Evolutionary conservation across 2,888 invertebrate species (phyloP).

Genomic region (Drosophila parthenogenetica): DNA sequence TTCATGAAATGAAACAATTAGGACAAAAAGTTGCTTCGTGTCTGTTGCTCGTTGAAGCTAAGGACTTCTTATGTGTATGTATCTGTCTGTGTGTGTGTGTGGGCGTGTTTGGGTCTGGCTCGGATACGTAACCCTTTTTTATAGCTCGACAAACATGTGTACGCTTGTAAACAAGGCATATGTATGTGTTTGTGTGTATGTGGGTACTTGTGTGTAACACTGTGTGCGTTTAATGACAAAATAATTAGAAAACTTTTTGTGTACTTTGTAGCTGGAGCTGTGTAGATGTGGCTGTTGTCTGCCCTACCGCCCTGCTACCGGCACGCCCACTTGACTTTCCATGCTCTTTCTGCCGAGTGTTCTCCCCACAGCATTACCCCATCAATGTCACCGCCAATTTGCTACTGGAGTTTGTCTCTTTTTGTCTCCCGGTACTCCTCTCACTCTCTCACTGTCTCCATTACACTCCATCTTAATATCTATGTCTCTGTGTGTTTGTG

Average conservation of each 20-base stretch:
- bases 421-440: not conserved
- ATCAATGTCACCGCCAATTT: constrained; percentile 80
- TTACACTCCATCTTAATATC: not conserved
- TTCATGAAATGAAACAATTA: constrained; percentile 80
- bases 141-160: constrained; percentile 78
- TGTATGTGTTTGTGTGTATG: constrained; percentile 25
- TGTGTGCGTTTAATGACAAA: constrained; percentile 84
- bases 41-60: constrained; percentile 55
- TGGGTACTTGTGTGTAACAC: constrained; percentile 30
- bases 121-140: constrained; percentile 79
- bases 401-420: constrained; percentile 50
- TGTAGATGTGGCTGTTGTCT: constrained; percentile 53
- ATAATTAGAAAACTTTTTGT: constrained; percentile 85
- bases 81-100: constrained; percentile 25
- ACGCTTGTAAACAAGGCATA: constrained; percentile 64
- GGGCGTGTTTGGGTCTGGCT: constrained; percentile 57
- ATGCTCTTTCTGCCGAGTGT: constrained; percentile 8
- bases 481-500: constrained; percentile 20
- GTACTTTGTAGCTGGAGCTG: constrained; percentile 75
- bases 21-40: constrained; percentile 79
- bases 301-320: constrained; percentile 13
- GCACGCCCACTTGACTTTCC: constrained; percentile 29
- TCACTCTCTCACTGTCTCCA: not conserved
- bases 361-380: constrained; percentile 46
- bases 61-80: constrained; percentile 31